Conservation (phyloP, 2,888 invertebrate genomes). For the Agonopterix alstromeriana region DNA sequence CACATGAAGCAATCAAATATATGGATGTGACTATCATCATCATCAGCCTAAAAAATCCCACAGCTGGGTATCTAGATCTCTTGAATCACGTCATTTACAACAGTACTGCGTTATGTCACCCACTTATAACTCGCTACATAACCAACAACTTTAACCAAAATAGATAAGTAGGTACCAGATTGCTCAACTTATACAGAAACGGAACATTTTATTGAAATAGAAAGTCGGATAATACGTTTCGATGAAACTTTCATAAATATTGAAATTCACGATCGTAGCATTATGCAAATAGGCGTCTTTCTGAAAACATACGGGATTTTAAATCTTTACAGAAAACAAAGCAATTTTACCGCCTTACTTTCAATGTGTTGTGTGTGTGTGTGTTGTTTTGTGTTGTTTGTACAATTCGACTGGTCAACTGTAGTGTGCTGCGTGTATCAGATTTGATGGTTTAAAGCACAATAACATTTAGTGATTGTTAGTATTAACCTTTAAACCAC, state of each 20-base stretch:
- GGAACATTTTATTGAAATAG: neutral
- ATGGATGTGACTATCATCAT: neutral
- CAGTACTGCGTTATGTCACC: neutral
- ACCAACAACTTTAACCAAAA: neutral
- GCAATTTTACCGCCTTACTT: too few species aligned
- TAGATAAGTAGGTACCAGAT: neutral
- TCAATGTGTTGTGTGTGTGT: too few species aligned
- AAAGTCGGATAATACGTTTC: neutral
- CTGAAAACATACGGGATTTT: neutral
- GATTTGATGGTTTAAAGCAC: too few species aligned
- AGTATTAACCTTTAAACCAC: too few species aligned
- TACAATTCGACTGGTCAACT: too few species aligned
- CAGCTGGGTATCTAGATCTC: neutral
- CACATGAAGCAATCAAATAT: too few species aligned
- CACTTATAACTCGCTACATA: neutral
- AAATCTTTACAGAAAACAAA: neutral
- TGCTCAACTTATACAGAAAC: neutral
- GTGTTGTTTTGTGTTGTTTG: too few species aligned
- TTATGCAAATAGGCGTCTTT: neutral
- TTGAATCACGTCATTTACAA: neutral
- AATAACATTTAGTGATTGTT: too few species aligned
- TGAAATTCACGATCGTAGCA: neutral
- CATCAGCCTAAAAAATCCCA: neutral
- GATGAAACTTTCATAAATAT: neutral
- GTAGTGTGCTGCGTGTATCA: too few species aligned